Conservation (phyloP, 2,888 invertebrate genomes). For the Leucophenga montana region DNA sequence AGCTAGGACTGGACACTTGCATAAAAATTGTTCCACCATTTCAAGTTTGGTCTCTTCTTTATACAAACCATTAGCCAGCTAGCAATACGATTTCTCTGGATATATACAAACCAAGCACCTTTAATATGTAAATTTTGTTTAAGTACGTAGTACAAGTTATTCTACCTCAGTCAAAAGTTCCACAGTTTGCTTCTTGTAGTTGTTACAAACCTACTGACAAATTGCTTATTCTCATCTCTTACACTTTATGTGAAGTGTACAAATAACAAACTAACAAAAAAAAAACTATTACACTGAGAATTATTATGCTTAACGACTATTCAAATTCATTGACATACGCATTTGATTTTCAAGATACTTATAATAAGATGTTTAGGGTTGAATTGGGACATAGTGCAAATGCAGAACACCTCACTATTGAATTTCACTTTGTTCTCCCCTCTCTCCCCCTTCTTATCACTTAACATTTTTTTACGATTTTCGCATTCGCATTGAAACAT, state of each 20-base stretch:
- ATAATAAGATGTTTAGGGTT: slow-evolving; percentile 48
- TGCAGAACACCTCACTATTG: slow-evolving; percentile 38
- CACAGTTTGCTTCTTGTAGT: too few relatives aligned
- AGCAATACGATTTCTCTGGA: too few relatives aligned
- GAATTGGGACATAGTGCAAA: slow-evolving; percentile 18
- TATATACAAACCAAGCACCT: too few relatives aligned
- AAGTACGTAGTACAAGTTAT: too few relatives aligned
- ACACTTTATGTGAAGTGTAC: not conserved
- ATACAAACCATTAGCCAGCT: too few relatives aligned
- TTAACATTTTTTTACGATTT: slow-evolving; percentile 56
- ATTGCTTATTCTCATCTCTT: not conserved
- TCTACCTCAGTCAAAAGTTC: too few relatives aligned
- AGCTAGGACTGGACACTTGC: too few relatives aligned
- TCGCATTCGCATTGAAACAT: slow-evolving; percentile 49
- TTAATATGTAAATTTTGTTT: too few relatives aligned
- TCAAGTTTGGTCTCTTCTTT: too few relatives aligned
- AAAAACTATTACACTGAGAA: slow-evolving; percentile 26
- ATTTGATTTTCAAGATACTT: slow-evolving; percentile 55
- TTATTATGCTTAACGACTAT: slow-evolving; percentile 48
- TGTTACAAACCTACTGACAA: not conserved
- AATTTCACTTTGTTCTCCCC: slow-evolving; percentile 25
- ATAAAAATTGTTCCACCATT: too few relatives aligned
- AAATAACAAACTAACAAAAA: slow-evolving; percentile 9
- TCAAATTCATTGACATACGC: slow-evolving; percentile 62
- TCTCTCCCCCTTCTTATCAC: slow-evolving; percentile 36